Conservation (phyloP, 2,888 invertebrate genomes). For the Bruchidius siliquastri region DNA sequence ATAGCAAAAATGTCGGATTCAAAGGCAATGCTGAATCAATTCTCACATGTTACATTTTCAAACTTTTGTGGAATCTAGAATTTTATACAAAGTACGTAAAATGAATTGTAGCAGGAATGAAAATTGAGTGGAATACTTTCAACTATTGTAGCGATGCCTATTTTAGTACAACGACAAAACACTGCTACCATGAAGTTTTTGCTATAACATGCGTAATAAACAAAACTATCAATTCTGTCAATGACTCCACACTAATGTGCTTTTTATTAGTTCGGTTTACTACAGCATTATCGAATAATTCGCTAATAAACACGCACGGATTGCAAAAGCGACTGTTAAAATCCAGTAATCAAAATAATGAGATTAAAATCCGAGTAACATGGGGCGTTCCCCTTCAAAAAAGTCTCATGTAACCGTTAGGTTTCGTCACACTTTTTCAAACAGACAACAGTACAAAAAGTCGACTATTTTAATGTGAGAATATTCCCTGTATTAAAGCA, state of each 20-base stretch:
- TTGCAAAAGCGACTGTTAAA: not conserved
- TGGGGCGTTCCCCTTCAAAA: not conserved
- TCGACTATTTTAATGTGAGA: constrained; percentile 12
- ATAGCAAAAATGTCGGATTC: too few relatives aligned
- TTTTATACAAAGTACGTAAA: too few relatives aligned
- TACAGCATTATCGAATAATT: not conserved
- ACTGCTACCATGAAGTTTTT: not conserved
- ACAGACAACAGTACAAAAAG: constrained; percentile 9
- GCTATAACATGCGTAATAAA: not conserved
- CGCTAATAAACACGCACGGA: not conserved
- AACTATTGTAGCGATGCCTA: too few relatives aligned
- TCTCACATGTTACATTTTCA: too few relatives aligned
- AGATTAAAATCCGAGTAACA: not conserved
- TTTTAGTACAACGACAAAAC: not conserved
- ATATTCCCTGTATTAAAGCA: constrained; percentile 13
- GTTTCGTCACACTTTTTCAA: constrained; percentile 1
- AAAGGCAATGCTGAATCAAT: too few relatives aligned
- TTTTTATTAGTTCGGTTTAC: not conserved
- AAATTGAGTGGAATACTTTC: too few relatives aligned
- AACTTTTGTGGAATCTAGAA: too few relatives aligned
- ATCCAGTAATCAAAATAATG: not conserved
- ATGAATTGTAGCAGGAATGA: too few relatives aligned
- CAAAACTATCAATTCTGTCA: too few relatives aligned
- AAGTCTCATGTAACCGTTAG: not conserved
- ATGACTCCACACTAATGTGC: not conserved